These are phyloP conservation scores for Calliphora vomitoria DNA, from an alignment of 2,888 invertebrate species.

Conservation along the genomic window DNA sequence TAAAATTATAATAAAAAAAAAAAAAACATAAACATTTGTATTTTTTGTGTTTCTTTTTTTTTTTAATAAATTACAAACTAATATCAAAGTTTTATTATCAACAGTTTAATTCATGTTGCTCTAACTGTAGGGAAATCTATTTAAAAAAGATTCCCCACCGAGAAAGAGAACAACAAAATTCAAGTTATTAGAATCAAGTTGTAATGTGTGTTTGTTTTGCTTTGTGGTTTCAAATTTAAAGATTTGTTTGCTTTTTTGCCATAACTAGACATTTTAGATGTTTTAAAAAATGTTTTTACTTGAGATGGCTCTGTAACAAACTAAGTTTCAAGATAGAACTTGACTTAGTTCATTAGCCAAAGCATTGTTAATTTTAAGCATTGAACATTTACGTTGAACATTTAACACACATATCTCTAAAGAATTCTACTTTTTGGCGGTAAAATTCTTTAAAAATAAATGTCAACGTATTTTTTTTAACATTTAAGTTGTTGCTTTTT, in stretches of 20 bases:
- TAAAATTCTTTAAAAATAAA: conserved; percentile 24
- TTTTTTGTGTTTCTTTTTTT: not conserved
- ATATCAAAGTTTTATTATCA: conserved; percentile 83
- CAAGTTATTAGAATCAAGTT: conserved; percentile 55
- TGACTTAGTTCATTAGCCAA: conserved; percentile 40
- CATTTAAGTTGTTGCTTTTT: conserved; percentile 43
- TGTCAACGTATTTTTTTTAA: conserved; percentile 3
- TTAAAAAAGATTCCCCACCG: not conserved
- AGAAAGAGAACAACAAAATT: conserved; percentile 64
- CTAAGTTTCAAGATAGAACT: conserved; percentile 48
- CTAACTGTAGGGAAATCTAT: not conserved
- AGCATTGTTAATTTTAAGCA: conserved; percentile 62
- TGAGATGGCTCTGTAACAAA: conserved; percentile 25
- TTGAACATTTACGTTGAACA: conserved; percentile 34
- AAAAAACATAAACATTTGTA: conserved; percentile 56
- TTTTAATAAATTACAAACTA: conserved; percentile 80
- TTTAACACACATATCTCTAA: conserved; percentile 35
- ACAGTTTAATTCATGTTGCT: conserved; percentile 81
- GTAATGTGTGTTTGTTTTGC: conserved; percentile 48
- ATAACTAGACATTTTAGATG: not conserved
- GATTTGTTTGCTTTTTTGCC: conserved; percentile 55
- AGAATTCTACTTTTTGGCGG: not conserved
- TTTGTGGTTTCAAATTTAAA: conserved; percentile 10
- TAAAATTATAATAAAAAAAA: conserved; percentile 51
- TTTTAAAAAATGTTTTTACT: not conserved